These are phyloP conservation scores for Serripes groenlandicus DNA, from an alignment of 2,888 invertebrate species.

Conservation along the genomic window DNA sequence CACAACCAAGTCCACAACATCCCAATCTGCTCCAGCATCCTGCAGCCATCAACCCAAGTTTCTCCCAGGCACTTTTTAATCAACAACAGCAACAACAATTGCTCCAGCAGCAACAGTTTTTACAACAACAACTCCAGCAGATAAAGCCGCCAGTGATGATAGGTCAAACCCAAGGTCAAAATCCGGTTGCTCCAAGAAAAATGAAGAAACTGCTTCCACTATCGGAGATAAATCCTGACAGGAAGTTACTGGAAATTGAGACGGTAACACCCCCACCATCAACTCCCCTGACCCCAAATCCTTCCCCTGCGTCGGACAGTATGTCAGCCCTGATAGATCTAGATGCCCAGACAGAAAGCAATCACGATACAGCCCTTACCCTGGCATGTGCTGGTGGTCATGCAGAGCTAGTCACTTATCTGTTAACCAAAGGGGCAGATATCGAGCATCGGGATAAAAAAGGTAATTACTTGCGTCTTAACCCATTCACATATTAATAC, in stretches of 20 bases:
- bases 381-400: slow-evolving; percentile 97
- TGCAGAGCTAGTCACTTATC: slow-evolving; percentile 96
- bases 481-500: neutral
- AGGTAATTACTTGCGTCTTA: slow-evolving; percentile 76
- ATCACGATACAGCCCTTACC: slow-evolving; percentile 99
- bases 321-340: slow-evolving; percentile 91
- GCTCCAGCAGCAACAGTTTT: slow-evolving; percentile 76
- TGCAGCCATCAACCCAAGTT: slow-evolving; percentile 70
- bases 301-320: slow-evolving; percentile 80
- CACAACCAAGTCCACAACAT: slow-evolving; percentile 83
- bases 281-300: slow-evolving; percentile 81
- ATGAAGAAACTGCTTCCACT: slow-evolving; percentile 64
- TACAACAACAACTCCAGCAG: slow-evolving; percentile 85
- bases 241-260: slow-evolving; percentile 70
- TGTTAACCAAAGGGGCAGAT: slow-evolving; percentile 96
- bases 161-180: slow-evolving; percentile 63
- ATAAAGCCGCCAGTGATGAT: slow-evolving; percentile 72
- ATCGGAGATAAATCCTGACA: slow-evolving; percentile 62
- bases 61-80: slow-evolving; percentile 69
- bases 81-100: slow-evolving; percentile 70
- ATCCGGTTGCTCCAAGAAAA: slow-evolving; percentile 61
- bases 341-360: slow-evolving; percentile 99
- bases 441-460: slow-evolving; percentile 99
- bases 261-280: slow-evolving; percentile 79
- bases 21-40: slow-evolving; percentile 69